Percentiles rank a stretch among this genome's conserved stretches.
Evolutionary conservation across 1,140 invertebrate species (phyloP).

Genomic region (Lordiphosa clarofinis): DNA sequence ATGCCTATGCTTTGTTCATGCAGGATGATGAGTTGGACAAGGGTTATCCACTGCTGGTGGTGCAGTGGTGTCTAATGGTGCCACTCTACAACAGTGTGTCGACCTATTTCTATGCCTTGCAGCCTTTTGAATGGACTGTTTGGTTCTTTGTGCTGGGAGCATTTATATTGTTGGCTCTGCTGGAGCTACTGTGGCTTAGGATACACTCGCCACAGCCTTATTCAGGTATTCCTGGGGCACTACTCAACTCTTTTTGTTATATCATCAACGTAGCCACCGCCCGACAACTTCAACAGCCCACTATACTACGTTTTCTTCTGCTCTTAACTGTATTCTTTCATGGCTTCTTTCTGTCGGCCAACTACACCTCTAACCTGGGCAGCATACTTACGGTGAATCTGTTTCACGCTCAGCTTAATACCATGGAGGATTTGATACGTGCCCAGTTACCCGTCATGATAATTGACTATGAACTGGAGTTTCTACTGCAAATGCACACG

Average conservation of each 20-base stretch:
- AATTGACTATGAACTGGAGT: constrained; percentile 71
- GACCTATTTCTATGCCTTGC: constrained; percentile 55
- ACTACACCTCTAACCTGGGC: constrained; percentile 66
- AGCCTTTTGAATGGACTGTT: constrained; percentile 51
- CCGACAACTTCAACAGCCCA: constrained; percentile 32
- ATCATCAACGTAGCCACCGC: constrained; percentile 60
- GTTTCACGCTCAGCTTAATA: constrained; percentile 65
- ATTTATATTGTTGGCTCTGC: constrained; percentile 23
- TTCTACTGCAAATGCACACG: constrained; percentile 36
- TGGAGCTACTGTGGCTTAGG: constrained; percentile 49
- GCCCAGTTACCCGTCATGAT: constrained; percentile 65
- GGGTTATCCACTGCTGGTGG: constrained; percentile 62
- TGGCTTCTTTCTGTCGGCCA: constrained; percentile 63
- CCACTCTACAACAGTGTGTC: constrained; percentile 59
- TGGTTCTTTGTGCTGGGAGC: constrained; percentile 54
- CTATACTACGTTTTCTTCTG: constrained; percentile 40
- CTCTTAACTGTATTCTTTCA: constrained; percentile 54
- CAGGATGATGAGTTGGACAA: constrained; percentile 56
- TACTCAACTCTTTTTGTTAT: constrained; percentile 52
- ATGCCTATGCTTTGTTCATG: constrained; percentile 68
- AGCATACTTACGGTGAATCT: constrained; percentile 67
- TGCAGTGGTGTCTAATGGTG: constrained; percentile 72
- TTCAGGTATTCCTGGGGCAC: neutral
- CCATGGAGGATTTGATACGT: constrained; percentile 56
- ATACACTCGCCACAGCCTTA: neutral